Evolutionary conservation across 2,113 vertebrate species (phyloP), one percentile per base, ranked within the genome.

Genomic region (Hiodon alosoides): DNA sequence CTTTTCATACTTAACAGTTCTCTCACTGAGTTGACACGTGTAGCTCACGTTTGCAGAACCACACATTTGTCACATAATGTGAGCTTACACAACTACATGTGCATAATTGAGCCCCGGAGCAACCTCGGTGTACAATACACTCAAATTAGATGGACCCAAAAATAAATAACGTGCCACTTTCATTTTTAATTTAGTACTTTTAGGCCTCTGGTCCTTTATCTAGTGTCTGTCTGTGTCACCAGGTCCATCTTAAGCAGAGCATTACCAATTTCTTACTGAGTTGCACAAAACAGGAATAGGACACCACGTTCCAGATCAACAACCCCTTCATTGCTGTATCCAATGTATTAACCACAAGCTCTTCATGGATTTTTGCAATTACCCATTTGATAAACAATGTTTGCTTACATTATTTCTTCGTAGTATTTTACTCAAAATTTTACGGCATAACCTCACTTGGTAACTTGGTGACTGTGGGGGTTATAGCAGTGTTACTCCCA

Each of bases 1-100:
- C 5, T 87, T 87, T 46, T 95, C 93, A 0, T 96, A 88, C 83
- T 91, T 95, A 66, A 90, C 81, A 0, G 92, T 78, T 0, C 97
- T 96, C 46, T 98, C 95, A 17, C 97, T 95, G 6, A 98, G 85
- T 81, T 82, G 96, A 84, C 94, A 98, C 94, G 98, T 98, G 72
- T 94, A 95, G 71, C 97, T 98, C 77, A 95, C 95, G 1, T 98
- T 98, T 75, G 93, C 94, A 59, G 96, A 98, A 62, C 91, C 97
- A 94, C 94, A 98, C 0, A 95, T n/a, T 1, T 98, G 95, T 77
- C 95, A 95, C 79, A 98, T 85, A 90, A 72, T 0, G 97, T 93
- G 57, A 93, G 98, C 76, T 90, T 87, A 59, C 95, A 82, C 14
- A 4, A 69, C 50, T 6, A 76, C 96, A 98, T 97, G 84, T 96